These are phyloP conservation scores for Percina caprodes DNA, from an alignment of 2,113 vertebrate species.

Conservation along the genomic window DNA sequence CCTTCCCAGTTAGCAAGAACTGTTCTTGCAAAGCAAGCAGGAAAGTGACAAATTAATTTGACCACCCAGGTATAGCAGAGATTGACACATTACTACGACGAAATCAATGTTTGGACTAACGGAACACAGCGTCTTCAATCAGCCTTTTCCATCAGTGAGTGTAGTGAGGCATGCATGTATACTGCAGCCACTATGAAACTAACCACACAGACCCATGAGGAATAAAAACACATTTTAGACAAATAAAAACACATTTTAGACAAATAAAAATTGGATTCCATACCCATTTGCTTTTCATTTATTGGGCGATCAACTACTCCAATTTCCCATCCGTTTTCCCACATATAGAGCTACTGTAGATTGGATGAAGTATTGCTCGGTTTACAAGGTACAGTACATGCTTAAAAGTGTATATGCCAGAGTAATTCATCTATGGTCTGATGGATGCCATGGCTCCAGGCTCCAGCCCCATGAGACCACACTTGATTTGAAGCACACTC, in stretches of 20 bases:
- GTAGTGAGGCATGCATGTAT: slow-evolving; percentile 15
- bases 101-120: slow-evolving; percentile 51
- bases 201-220: background rate
- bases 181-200: background rate
- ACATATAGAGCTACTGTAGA: slow-evolving; percentile 9
- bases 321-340: slow-evolving; percentile 7
- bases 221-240: background rate
- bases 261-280: background rate
- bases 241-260: background rate
- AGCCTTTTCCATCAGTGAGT: slow-evolving; percentile 31
- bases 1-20: slow-evolving; percentile 57
- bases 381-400: slow-evolving; percentile 43
- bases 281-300: background rate
- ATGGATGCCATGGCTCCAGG: slow-evolving; percentile 53
- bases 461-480: slow-evolving; percentile 57
- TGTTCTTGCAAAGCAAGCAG: slow-evolving; percentile 26
- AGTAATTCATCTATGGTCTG: slow-evolving; percentile 55
- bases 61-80: slow-evolving; percentile 48
- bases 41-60: slow-evolving; percentile 74
- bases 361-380: slow-evolving; percentile 30
- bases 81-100: slow-evolving; percentile 47
- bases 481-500: slow-evolving; percentile 66
- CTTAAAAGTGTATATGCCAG: slow-evolving; percentile 44
- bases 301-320: slow-evolving; percentile 3
- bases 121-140: slow-evolving; percentile 33